Evolutionary conservation across 2,113 vertebrate species (phyloP).

Genomic region (Empidonax traillii): DNA sequence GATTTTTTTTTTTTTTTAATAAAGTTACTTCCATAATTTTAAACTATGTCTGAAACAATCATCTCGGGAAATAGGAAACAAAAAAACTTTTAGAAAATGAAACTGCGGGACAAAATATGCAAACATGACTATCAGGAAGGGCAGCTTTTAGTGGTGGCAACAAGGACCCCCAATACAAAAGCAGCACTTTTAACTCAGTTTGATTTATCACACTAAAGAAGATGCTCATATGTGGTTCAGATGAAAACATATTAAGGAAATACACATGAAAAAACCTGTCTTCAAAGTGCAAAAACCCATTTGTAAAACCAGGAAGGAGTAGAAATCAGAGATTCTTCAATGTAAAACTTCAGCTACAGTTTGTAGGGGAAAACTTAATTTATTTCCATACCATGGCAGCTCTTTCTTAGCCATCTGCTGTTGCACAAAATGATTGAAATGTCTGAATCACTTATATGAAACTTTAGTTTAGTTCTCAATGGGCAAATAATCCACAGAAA

Average conservation of each 20-base stretch:
- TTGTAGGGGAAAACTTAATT: background rate
- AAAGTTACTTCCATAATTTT: background rate
- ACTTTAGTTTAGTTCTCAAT: background rate
- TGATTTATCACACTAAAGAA: background rate
- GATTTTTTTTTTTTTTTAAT: background rate
- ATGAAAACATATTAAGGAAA: background rate
- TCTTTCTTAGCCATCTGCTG: background rate
- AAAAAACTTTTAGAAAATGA: background rate
- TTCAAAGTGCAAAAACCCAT: background rate
- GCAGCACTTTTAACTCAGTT: background rate
- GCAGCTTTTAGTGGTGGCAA: background rate
- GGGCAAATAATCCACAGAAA: conserved; percentile 30
- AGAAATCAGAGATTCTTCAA: background rate
- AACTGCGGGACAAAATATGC: background rate
- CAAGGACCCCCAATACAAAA: background rate
- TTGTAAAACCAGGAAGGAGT: background rate
- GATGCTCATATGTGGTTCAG: background rate
- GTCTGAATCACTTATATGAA: conserved; percentile 11
- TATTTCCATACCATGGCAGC: background rate
- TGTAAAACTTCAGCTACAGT: background rate
- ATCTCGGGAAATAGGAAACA: background rate
- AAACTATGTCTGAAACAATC: background rate
- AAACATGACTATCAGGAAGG: background rate
- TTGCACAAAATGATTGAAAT: background rate
- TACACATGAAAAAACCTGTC: background rate